Percentiles rank a stretch among this genome's conserved stretches.
These are phyloP conservation scores for Tinea pellionella DNA, from an alignment of 2,888 invertebrate species.

Conservation along the genomic window DNA sequence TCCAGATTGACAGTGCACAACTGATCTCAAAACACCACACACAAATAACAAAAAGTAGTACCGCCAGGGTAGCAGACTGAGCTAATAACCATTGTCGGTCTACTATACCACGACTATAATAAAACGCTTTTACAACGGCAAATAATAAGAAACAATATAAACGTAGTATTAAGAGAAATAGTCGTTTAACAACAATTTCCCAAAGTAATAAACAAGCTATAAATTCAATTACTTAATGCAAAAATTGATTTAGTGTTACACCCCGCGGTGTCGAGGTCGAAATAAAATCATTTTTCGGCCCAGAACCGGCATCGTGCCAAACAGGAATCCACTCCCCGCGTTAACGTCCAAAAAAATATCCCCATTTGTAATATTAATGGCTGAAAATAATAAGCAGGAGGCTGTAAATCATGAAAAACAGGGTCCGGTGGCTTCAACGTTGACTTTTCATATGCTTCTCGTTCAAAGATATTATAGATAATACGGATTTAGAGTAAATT, in stretches of 20 bases:
- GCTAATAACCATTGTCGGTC: too few species aligned
- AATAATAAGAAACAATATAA: constrained; percentile 13
- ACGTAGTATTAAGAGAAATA: constrained; percentile 38
- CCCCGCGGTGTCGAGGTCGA: constrained; percentile 34
- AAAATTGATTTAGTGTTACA: constrained; percentile 53
- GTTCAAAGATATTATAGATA: background rate
- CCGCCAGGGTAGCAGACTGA: too few species aligned
- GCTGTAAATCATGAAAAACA: constrained; percentile 38
- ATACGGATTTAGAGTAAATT: too few species aligned
- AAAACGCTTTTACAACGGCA: background rate
- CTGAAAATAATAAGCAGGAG: constrained; percentile 54
- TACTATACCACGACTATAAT: too few species aligned
- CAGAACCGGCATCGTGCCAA: constrained; percentile 48
- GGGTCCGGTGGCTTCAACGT: constrained; percentile 21
- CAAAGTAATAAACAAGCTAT: constrained; percentile 58
- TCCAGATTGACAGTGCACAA: too few species aligned
- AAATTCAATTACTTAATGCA: constrained; percentile 65
- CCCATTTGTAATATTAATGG: constrained; percentile 60
- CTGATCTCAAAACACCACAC: too few species aligned
- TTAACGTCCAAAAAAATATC: constrained; percentile 32
- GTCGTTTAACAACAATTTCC: constrained; percentile 55
- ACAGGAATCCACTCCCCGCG: constrained; percentile 23
- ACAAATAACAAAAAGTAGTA: too few species aligned
- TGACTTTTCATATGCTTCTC: constrained; percentile 6
- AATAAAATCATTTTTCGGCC: constrained; percentile 45